phyloP scores from a whole-genome alignment of 2,113 vertebrate species.

The Sylvia atricapilla region DNA sequence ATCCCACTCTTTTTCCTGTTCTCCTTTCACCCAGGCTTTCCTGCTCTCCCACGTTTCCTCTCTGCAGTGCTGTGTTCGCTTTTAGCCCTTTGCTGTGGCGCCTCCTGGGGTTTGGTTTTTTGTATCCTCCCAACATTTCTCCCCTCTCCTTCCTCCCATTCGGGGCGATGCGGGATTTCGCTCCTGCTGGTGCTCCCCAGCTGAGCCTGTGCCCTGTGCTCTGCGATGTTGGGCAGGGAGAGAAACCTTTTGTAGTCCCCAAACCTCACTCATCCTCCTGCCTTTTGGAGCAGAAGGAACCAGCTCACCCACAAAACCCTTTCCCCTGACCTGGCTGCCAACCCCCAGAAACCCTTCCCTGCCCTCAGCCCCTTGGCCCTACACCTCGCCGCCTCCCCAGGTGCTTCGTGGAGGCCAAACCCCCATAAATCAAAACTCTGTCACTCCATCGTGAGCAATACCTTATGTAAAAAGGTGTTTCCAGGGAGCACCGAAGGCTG shows the following conservation, averaged over 20 bases:
- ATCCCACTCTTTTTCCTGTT: not conserved
- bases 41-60: not conserved
- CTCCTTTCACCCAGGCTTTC: not conserved
- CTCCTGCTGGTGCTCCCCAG: not conserved
- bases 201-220: not conserved
- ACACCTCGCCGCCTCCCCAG: conserved; percentile 48
- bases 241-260: not conserved
- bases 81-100: not conserved
- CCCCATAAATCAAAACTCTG: conserved; percentile 77
- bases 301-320: not conserved
- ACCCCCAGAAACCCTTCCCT: not conserved
- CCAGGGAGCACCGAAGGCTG: conserved; percentile 71
- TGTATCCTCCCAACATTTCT: not conserved
- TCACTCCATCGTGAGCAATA: conserved; percentile 65
- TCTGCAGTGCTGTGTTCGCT: fast-evolving
- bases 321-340: not conserved
- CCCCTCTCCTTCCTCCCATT: not conserved
- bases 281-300: too few relatives aligned
- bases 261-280: not conserved
- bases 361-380: not conserved
- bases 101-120: not conserved
- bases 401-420: conserved; percentile 56
- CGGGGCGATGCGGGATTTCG: fast-evolving
- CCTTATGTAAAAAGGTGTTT: conserved; percentile 78
- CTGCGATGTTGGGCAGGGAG: fast-evolving